Evolutionary conservation across 2,113 vertebrate genomes (phyloP), one percentile per base, ranked within the genome.

Genomic region (Archocentrus centrarchus): DNA sequence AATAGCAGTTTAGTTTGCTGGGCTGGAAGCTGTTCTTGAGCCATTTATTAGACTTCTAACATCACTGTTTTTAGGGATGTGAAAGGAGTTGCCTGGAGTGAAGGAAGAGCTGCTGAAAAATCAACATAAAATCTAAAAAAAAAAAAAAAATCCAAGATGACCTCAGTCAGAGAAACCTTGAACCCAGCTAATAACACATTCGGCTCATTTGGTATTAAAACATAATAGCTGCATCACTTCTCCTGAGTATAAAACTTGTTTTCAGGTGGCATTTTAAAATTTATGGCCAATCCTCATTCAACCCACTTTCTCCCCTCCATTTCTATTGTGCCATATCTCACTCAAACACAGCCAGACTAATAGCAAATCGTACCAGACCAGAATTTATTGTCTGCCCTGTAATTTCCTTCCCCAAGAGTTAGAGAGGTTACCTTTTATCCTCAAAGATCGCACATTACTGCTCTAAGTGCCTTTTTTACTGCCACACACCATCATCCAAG

Each of bases 361-460:
- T 61, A 60, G 87, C 27, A 17, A 11, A 80, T 90, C 68, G 7
- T 60, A 84, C 47, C 20, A 41, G 50, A 37, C 50, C 20, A 58
- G 58, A 85, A 94, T 92, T 84, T 92, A 93, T 88, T 66, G 86
- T 89, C 63, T 57, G 39, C 77, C 41, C 82, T 91, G 86, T 93
- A 88, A 92, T 94, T 92, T 88, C 77, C 84, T 81, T 91, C 85
- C 79, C 41, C 76, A 53, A 58, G 64, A 90, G 91, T 93, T 88
- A 70, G 89, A 92, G 87, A 93, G 95, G 94, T 94, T 92, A 92
- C 86, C 77, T 93, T 94, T 94, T 93, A 94, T 94, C 91, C 90
- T 85, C 88, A 79, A 92, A 94, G 93, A 93, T 91, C 75, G 55
- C 92, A 94, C 92, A 94, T 95, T 94, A 93, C 90, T 59, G 60